These are phyloP conservation scores for Pachycephus smyrnensis DNA, from an alignment of 2,888 invertebrate species.

Conservation along the genomic window DNA sequence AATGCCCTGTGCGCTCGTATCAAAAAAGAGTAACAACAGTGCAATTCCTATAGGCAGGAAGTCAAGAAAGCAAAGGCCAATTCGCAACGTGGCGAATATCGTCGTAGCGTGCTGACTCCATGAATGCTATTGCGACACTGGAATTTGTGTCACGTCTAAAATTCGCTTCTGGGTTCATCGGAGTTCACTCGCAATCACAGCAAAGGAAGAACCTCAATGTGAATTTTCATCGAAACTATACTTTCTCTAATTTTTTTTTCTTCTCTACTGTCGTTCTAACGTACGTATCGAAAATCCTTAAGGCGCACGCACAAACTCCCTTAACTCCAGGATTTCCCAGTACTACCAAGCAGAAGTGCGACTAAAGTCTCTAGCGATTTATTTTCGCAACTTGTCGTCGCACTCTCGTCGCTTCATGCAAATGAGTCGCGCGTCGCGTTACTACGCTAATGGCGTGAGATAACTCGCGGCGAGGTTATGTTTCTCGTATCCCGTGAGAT, in stretches of 20 bases:
- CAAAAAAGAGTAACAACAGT: background rate
- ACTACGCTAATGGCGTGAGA: background rate
- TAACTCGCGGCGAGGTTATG: slow-evolving; percentile 6
- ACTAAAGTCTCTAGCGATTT: slow-evolving; percentile 17
- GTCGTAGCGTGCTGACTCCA: background rate
- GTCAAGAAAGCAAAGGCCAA: background rate
- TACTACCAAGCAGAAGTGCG: background rate
- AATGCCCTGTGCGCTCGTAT: background rate
- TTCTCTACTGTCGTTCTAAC: background rate
- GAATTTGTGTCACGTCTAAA: slow-evolving; percentile 24
- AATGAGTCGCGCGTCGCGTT: background rate
- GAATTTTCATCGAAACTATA: slow-evolving; percentile 19
- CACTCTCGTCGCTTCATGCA: background rate
- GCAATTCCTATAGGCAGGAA: background rate
- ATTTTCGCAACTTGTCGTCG: background rate
- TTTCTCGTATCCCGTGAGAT: slow-evolving; percentile 12
- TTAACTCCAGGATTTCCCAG: background rate
- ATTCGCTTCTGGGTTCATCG: slow-evolving; percentile 32
- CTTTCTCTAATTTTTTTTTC: background rate
- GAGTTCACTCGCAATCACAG: slow-evolving; percentile 26
- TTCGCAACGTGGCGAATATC: slow-evolving; percentile 8
- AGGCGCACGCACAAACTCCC: slow-evolving; percentile 14
- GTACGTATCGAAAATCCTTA: slow-evolving; percentile 17
- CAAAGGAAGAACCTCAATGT: slow-evolving; percentile 68
- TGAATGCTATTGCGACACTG: slow-evolving; percentile 9